Conservation (phyloP, 2,113 vertebrate species). For the Piliocolobus tephrosceles region DNA sequence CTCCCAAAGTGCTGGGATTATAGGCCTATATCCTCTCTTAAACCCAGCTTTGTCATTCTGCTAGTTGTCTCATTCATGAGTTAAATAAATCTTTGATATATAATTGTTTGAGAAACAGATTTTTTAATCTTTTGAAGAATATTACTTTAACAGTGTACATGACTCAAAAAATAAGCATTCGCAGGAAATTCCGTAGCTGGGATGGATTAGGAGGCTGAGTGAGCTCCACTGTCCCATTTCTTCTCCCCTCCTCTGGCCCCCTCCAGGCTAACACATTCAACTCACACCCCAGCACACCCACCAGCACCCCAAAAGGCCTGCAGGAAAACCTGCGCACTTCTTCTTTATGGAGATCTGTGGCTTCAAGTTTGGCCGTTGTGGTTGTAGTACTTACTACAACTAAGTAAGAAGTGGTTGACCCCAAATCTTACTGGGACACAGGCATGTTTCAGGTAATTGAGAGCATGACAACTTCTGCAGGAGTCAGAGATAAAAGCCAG, state of each 20-base stretch:
- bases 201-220: background rate
- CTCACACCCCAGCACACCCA: background rate
- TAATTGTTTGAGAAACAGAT: conserved; percentile 28
- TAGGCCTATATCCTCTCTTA: background rate
- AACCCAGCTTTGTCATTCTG: background rate
- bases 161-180: background rate
- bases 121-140: conserved; percentile 30
- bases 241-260: background rate
- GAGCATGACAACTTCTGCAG: background rate
- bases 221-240: background rate
- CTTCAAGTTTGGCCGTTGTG: background rate
- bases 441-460: background rate
- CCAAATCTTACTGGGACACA: background rate
- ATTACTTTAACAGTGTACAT: background rate
- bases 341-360: accelerated
- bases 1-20: too few species aligned
- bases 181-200: background rate
- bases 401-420: background rate
- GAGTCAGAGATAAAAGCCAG: background rate
- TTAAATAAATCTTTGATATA: conserved; percentile 11
- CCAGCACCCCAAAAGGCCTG: background rate
- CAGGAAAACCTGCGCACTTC: background rate
- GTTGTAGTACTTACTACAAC: background rate
- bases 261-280: accelerated
- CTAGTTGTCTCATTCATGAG: background rate